These are phyloP conservation scores for Aurelia sp. DNA, from an alignment of 30 jellyfish, hydroid and myxozoan genomes.

Conservation along the genomic window DNA sequence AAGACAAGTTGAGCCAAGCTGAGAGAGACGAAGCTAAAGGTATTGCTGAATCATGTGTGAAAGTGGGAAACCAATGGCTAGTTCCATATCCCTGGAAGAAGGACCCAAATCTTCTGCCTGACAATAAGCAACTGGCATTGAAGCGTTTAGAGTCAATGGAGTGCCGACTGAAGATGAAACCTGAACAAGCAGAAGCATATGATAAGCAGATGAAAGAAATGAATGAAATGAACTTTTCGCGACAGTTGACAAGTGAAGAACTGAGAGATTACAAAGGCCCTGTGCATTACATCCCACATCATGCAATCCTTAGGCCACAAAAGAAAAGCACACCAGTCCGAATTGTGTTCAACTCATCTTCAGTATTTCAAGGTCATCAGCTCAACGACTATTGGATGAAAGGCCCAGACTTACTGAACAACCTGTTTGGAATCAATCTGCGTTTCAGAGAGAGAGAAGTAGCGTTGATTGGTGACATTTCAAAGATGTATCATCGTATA, in stretches of 20 bases:
- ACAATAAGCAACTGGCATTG: conserved; percentile 16
- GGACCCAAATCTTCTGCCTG: conserved; percentile 71
- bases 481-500: conserved; percentile 60
- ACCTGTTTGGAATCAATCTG: conserved; percentile 55
- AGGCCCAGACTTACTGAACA: conserved; percentile 83
- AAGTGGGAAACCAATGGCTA: conserved; percentile 6
- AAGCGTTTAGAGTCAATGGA: conserved; percentile 5
- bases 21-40: conserved; percentile 14
- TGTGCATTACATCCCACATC: conserved; percentile 76
- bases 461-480: conserved; percentile 57
- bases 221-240: conserved; percentile 29
- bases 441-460: conserved; percentile 73
- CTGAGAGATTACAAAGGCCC: conserved; percentile 50
- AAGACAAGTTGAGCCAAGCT: conserved; percentile 30
- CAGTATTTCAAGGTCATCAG: conserved; percentile 62
- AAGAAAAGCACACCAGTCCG: conserved; percentile 68
- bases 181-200: conserved; percentile 71
- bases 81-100: conserved; percentile 80
- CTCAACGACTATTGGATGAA: conserved; percentile 72
- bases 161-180: conserved; percentile 35
- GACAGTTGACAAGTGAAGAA: conserved; percentile 34
- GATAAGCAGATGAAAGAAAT: conserved; percentile 51
- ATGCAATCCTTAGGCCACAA: conserved; percentile 56
- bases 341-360: conserved; percentile 61
- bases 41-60: not conserved